Evolutionary conservation across 1,140 invertebrate genomes (phyloP), one percentile per base, ranked within the genome.

Genomic region (Pogonomyrmex californicus): DNA sequence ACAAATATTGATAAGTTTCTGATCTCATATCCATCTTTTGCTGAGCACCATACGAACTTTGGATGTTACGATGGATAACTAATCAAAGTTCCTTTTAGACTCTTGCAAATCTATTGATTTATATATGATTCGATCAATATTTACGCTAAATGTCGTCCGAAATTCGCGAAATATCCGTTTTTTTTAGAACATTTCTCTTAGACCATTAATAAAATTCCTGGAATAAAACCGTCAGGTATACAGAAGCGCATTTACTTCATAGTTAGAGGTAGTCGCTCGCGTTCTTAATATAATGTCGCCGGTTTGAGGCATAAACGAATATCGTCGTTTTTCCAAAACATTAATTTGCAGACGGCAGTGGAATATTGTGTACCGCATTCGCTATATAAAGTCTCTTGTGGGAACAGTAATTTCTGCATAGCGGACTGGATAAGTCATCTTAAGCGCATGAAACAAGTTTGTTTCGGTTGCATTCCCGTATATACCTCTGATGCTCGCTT

Each of bases 91-190:
- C 41, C n/a, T 41, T 10, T 41, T 3, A 23, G 41, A 6, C 7
- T 60, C 33, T 10, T 4, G 54, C 4, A 33, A 33, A 60, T 23
- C 14, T 33, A 1, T 33, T 58, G 2, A 54, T 17, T 17, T 54
- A 54, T 51, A 51, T 12, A 56, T 23, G 17, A 60, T 60, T 78
- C 60, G 23, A 51, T 36, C 51, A 63, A 77, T 79, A 41, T 33
- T 54, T 51, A 62, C 63, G 78, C 86, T 77, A 87, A 90, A 62
- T 36, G 85, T 87, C 68, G 76, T 14, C 56, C 4, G 85, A 76
- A 85, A 87, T 70, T 47, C 70, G 71, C 41, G 12, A 36, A 36
- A 54, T 60, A 47, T 49, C 79, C 47, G 49, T 88, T 47, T 51
- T 58, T 63, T 87, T 66, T 58, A 44, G 14, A 3, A 0, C 14